A percentile compares a stretch with the other conserved stretches of the same genome.
These are phyloP conservation scores for Pocillopora damicornis DNA, from an alignment of 64 coral and sea anemone genomes.

Conservation along the genomic window DNA sequence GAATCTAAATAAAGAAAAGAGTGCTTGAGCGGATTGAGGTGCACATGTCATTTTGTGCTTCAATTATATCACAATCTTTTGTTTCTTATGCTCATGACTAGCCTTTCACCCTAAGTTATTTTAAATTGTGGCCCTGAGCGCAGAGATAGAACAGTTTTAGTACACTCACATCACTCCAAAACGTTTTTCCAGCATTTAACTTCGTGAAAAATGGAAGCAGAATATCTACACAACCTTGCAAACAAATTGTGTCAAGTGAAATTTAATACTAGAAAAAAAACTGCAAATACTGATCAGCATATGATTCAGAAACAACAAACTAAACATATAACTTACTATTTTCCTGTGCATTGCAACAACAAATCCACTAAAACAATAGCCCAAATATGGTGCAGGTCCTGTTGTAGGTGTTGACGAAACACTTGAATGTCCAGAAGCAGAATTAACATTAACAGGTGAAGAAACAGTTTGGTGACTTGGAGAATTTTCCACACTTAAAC, in stretches of 20 bases:
- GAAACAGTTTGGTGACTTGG: slow-evolving; percentile 42
- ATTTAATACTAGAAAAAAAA: not conserved
- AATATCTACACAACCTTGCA: too few species aligned
- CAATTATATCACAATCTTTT: too few species aligned
- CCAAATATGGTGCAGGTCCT: slow-evolving; percentile 67
- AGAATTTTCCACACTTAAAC: slow-evolving; percentile 52
- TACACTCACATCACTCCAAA: too few species aligned
- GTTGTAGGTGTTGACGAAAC: slow-evolving; percentile 54
- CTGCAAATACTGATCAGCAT: not conserved
- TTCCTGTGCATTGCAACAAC: slow-evolving; percentile 93
- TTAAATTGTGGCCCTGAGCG: too few species aligned
- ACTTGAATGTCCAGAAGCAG: slow-evolving; percentile 60
- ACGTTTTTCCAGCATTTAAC: too few species aligned
- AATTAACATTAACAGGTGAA: slow-evolving; percentile 14
- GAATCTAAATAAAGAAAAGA: slow-evolving; percentile 57
- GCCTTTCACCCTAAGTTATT: too few species aligned
- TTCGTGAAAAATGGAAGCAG: too few species aligned
- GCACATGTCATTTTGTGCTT: not conserved
- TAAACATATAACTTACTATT: slow-evolving; percentile 54
- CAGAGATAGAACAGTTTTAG: too few species aligned
- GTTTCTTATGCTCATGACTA: too few species aligned
- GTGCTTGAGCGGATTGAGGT: not conserved
- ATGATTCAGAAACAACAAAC: not conserved
- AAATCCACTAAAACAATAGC: slow-evolving; percentile 84
- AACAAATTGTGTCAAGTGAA: too few species aligned